Evolutionary conservation across 1,140 invertebrate genomes (phyloP).

Genomic region (Wiebesia pumilae): DNA sequence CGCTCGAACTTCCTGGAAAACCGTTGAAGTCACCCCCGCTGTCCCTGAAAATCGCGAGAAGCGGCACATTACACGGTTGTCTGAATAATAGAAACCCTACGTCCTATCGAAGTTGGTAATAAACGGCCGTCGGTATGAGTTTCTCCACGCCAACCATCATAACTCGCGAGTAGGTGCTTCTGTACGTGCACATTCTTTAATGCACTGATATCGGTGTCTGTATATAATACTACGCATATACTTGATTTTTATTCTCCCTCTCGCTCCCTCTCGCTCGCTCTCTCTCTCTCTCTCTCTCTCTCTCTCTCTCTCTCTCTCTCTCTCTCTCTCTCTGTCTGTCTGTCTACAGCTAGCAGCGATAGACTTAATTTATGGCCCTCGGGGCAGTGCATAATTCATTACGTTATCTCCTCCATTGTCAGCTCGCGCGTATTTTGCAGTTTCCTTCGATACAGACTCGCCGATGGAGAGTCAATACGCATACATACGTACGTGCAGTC

Average conservation of each 20-base stretch:
- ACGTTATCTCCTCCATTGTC: slow-evolving; percentile 55
- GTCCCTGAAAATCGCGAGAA: not conserved
- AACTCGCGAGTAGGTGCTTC: not conserved
- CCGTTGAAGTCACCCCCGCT: slow-evolving; percentile 9
- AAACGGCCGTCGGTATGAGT: slow-evolving; percentile 7
- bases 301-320: not conserved
- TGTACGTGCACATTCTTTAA: not conserved
- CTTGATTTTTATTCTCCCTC: not conserved
- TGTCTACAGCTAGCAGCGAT: slow-evolving; percentile 1
- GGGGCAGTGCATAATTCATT: slow-evolving; percentile 49
- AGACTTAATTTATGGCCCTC: slow-evolving; percentile 47
- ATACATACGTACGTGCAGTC: slow-evolving; percentile 46
- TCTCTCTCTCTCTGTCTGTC: not conserved
- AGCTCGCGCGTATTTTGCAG: slow-evolving; percentile 54
- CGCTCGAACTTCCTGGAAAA: not conserved
- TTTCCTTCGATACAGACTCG: slow-evolving; percentile 45
- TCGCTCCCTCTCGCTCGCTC: not conserved
- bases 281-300: not conserved
- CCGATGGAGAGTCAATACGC: slow-evolving; percentile 55
- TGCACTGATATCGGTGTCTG: not conserved
- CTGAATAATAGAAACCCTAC: slow-evolving; percentile 29
- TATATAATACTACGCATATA: not conserved
- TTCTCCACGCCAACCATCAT: slow-evolving; percentile 7
- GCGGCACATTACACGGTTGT: not conserved
- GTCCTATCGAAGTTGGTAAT: slow-evolving; percentile 3